A percentile compares a stretch with the other conserved stretches of the same genome.
These are phyloP conservation scores for Junco hyemalis DNA, from an alignment of 2,113 vertebrate genomes.

Conservation along the genomic window DNA sequence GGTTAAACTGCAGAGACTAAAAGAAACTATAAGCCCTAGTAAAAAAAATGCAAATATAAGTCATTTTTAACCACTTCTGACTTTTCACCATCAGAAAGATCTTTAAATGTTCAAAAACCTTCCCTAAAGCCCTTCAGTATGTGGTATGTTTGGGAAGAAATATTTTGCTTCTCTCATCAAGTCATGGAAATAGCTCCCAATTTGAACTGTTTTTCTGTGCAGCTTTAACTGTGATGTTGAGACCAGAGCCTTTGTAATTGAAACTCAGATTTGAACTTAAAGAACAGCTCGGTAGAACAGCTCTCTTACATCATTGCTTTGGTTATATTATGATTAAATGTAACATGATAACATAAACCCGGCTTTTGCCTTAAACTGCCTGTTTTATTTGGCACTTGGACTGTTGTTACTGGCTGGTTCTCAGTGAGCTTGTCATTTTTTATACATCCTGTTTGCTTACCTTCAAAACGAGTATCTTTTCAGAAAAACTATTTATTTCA, in stretches of 20 bases:
- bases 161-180: slow-evolving; percentile 36
- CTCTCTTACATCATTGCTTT: slow-evolving; percentile 37
- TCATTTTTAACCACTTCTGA: slow-evolving; percentile 6
- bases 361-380: slow-evolving; percentile 51
- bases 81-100: background rate
- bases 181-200: background rate
- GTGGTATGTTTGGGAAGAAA: slow-evolving; percentile 51
- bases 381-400: slow-evolving; percentile 55
- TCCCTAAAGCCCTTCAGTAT: background rate
- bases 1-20: background rate
- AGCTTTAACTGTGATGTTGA: background rate
- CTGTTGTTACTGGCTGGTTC: slow-evolving; percentile 56
- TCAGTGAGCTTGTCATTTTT: slow-evolving; percentile 48
- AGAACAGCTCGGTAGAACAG: slow-evolving; percentile 10
- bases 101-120: background rate
- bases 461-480: slow-evolving; percentile 52
- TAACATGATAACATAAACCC: slow-evolving; percentile 49
- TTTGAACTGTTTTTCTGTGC: background rate
- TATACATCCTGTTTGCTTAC: slow-evolving; percentile 66
- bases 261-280: slow-evolving; percentile 21
- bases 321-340: slow-evolving; percentile 68
- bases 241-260: slow-evolving; percentile 28
- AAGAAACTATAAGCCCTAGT: background rate
- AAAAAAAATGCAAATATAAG: background rate
- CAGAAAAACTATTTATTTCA: slow-evolving; percentile 5